Evolutionary conservation across 1,140 invertebrate genomes (phyloP).

Genomic region (Medauroidea extradentata): DNA sequence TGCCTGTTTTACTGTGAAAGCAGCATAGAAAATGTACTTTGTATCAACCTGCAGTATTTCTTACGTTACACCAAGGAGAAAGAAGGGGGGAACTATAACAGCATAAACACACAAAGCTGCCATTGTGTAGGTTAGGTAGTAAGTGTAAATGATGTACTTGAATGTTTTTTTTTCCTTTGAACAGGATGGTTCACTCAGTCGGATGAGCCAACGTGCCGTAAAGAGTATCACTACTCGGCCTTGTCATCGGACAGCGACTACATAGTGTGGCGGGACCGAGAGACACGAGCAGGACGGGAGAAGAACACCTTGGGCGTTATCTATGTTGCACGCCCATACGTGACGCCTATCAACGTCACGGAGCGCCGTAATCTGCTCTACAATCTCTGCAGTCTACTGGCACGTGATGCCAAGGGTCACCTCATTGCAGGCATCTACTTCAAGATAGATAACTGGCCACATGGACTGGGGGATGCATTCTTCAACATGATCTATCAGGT

Average conservation of each 20-base stretch:
- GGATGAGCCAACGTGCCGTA: slow-evolving; percentile 63
- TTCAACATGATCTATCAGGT: slow-evolving; percentile 77
- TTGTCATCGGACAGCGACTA: slow-evolving; percentile 60
- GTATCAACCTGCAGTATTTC: too few relatives aligned
- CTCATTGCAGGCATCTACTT: slow-evolving; percentile 81
- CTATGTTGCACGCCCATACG: slow-evolving; percentile 71
- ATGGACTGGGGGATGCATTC: slow-evolving; percentile 36
- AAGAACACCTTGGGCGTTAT: slow-evolving; percentile 58
- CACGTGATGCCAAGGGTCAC: slow-evolving; percentile 73
- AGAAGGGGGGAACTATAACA: too few relatives aligned
- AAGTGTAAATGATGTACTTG: too few relatives aligned
- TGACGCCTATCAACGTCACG: slow-evolving; percentile 76
- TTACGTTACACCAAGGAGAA: too few relatives aligned
- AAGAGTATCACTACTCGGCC: slow-evolving; percentile 72
- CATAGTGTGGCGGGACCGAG: slow-evolving; percentile 75
- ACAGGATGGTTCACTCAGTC: slow-evolving; percentile 77
- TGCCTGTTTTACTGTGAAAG: too few relatives aligned
- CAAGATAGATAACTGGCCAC: slow-evolving; percentile 55
- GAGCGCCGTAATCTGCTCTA: slow-evolving; percentile 86
- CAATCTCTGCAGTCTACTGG: slow-evolving; percentile 75
- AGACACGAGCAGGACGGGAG: slow-evolving; percentile 53
- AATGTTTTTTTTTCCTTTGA: too few relatives aligned
- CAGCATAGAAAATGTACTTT: too few relatives aligned
- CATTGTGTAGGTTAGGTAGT: too few relatives aligned
- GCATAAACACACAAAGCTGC: too few relatives aligned